phyloP scores from a whole-genome alignment of 2,797 vertebrate species.

The Brachymystax lenok region DNA sequence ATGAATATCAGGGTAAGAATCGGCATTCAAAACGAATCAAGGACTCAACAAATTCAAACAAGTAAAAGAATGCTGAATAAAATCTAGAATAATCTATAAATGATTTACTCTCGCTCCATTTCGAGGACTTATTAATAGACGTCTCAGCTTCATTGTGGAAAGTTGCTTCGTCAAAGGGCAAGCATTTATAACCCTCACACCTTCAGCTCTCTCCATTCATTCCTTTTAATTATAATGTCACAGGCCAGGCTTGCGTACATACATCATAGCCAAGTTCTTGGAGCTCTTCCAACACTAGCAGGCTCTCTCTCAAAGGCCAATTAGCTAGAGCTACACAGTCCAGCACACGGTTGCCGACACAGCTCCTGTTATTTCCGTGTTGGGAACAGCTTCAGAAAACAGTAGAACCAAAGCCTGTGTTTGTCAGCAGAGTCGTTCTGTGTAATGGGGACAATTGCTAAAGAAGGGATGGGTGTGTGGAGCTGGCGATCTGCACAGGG shows the following conservation, averaged over 20 bases:
- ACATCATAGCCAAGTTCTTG: conserved; percentile 25
- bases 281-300: neutral
- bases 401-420: neutral
- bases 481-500: neutral
- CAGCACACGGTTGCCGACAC: neutral
- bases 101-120: neutral
- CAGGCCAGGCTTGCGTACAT: conserved; percentile 18
- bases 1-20: neutral
- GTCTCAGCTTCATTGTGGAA: neutral
- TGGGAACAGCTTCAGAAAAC: neutral
- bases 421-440: neutral
- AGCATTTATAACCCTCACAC: conserved; percentile 34
- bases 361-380: neutral
- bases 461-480: neutral
- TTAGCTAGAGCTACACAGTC: neutral
- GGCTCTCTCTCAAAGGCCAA: neutral
- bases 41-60: no score
- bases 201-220: conserved; percentile 33
- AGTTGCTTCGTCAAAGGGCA: no score
- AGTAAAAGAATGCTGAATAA: neutral
- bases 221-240: conserved; percentile 33
- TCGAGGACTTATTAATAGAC: neutral
- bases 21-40: neutral
- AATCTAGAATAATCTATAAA: neutral
- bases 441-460: neutral